Conservation (phyloP, 2,888 invertebrate species). For the Nyleta sp. region DNA sequence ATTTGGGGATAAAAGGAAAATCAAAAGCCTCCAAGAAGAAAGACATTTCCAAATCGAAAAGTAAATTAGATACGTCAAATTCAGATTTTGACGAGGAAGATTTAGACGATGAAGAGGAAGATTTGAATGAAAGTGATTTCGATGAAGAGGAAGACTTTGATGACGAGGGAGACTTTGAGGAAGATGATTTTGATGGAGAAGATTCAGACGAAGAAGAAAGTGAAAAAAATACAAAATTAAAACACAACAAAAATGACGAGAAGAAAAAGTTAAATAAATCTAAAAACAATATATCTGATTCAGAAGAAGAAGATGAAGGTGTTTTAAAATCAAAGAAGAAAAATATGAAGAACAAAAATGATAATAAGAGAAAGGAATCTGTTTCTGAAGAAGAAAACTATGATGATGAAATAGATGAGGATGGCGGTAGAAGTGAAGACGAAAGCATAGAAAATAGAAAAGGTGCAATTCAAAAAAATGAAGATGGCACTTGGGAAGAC, state of each 20-base stretch:
- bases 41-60: too few species aligned
- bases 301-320: not conserved
- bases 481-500: conserved; percentile 88
- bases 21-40: too few species aligned
- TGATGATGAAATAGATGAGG: conserved; percentile 1
- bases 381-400: too few species aligned
- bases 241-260: conserved; percentile 60
- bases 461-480: conserved; percentile 61
- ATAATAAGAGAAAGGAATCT: too few species aligned
- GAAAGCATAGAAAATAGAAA: conserved; percentile 69
- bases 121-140: conserved; percentile 85
- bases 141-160: conserved; percentile 71
- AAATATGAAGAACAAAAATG: conserved; percentile 22
- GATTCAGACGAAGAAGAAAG: conserved; percentile 56
- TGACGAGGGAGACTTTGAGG: conserved; percentile 28
- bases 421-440: conserved; percentile 10
- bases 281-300: conserved; percentile 11
- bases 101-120: conserved; percentile 83
- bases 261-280: conserved; percentile 21
- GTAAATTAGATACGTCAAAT: too few species aligned
- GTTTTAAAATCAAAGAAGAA: conserved; percentile 44
- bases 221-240: conserved; percentile 68
- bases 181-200: conserved; percentile 64
- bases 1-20: too few species aligned
- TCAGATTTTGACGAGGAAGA: conserved; percentile 85